phyloP scores from a whole-genome alignment of 2,113 vertebrate species.

The Ptilorrhoa leucosticta region DNA sequence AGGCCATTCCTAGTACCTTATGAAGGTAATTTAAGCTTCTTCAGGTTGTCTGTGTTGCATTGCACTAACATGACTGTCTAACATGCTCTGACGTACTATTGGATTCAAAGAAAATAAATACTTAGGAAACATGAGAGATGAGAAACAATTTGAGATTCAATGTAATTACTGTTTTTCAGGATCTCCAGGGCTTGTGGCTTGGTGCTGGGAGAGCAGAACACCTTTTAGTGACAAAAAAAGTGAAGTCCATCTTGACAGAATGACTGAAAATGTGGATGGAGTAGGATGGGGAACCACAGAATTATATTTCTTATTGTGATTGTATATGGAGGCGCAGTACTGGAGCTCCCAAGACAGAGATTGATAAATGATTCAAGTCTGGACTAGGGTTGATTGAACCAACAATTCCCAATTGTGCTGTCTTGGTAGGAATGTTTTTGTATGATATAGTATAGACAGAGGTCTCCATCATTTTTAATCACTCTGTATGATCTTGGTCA shows the following conservation, averaged over 20 bases:
- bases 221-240: not conserved
- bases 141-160: not conserved
- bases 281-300: not conserved
- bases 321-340: not conserved
- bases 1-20: not conserved
- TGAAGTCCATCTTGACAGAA: not conserved
- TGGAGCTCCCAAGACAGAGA: not conserved
- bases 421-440: slow-evolving; percentile 7
- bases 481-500: not conserved
- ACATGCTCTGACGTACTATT: not conserved
- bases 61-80: not conserved
- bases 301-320: not conserved
- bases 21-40: not conserved
- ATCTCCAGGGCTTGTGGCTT: not conserved
- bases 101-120: not conserved
- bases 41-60: not conserved
- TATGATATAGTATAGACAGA: not conserved
- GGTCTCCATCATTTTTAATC: not conserved
- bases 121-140: not conserved
- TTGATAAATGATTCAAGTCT: not conserved
- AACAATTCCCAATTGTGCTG: not conserved
- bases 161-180: not conserved
- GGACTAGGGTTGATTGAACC: not conserved
- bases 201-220: not conserved
- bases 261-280: not conserved